phyloP scores from a whole-genome alignment of 2,888 invertebrate species.

The Noctua comes region DNA sequence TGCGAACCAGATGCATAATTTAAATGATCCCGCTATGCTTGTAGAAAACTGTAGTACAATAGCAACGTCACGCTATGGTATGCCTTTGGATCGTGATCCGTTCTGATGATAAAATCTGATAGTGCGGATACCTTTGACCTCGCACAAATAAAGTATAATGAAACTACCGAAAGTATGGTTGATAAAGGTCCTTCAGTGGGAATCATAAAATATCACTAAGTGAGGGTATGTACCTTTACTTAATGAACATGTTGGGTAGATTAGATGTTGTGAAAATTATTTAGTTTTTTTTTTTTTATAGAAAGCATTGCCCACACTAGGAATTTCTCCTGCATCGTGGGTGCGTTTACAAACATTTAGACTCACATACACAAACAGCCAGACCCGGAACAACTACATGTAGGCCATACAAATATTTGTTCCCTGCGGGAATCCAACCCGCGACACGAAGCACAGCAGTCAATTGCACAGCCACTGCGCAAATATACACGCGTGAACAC shows the following conservation, averaged over 20 bases:
- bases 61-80: constrained; percentile 37
- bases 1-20: constrained; percentile 64
- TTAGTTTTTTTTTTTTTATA: too few relatives aligned
- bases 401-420: too few relatives aligned
- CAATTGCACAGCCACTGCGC: too few relatives aligned
- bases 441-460: too few relatives aligned
- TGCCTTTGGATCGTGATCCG: constrained; percentile 29
- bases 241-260: neutral
- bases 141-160: neutral
- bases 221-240: neutral
- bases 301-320: too few relatives aligned
- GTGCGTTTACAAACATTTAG: too few relatives aligned
- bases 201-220: neutral
- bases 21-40: constrained; percentile 42
- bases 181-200: neutral
- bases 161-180: neutral
- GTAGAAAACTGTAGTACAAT: constrained; percentile 39
- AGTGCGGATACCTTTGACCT: constrained; percentile 28
- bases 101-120: constrained; percentile 34
- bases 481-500: too few relatives aligned
- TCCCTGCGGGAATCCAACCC: too few relatives aligned
- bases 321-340: too few relatives aligned
- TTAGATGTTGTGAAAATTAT: neutral
- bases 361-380: too few relatives aligned
- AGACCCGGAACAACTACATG: too few relatives aligned